Percentiles rank a stretch among this genome's conserved stretches.
Evolutionary conservation across 2,113 vertebrate genomes (phyloP).

Genomic region (Azemiops feae): DNA sequence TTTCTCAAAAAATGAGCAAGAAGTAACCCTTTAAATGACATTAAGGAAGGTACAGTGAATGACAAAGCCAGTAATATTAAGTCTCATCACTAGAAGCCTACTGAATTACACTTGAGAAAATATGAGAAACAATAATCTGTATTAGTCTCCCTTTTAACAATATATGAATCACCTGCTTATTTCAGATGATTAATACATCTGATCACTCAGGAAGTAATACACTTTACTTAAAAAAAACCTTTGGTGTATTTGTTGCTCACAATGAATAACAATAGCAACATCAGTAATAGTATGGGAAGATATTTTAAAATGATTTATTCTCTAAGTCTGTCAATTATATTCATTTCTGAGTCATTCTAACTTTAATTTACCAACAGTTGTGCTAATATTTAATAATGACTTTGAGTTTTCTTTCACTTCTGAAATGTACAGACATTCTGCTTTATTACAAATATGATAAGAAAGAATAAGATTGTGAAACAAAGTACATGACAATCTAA

Average conservation of each 20-base stretch:
- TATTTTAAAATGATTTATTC: slow-evolving; percentile 37
- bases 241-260: slow-evolving; percentile 17
- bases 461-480: neutral
- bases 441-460: neutral
- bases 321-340: slow-evolving; percentile 40
- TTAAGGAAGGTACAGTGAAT: neutral
- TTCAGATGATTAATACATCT: neutral
- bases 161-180: neutral
- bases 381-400: slow-evolving; percentile 15
- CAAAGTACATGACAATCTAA: neutral
- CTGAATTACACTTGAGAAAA: neutral
- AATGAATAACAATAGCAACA: neutral
- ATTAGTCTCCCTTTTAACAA: neutral
- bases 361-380: neutral
- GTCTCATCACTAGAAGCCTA: neutral
- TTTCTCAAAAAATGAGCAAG: neutral
- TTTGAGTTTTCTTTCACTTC: slow-evolving; percentile 3
- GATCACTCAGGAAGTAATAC: neutral
- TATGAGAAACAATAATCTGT: neutral
- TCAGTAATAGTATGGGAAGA: slow-evolving; percentile 50
- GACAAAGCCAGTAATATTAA: slow-evolving; percentile 12
- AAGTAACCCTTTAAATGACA: neutral
- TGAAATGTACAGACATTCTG: neutral
- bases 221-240: neutral
- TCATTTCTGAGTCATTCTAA: slow-evolving; percentile 48